Evolutionary conservation across 2,797 vertebrate genomes (phyloP).

Genomic region (Margarornis squamiger): DNA sequence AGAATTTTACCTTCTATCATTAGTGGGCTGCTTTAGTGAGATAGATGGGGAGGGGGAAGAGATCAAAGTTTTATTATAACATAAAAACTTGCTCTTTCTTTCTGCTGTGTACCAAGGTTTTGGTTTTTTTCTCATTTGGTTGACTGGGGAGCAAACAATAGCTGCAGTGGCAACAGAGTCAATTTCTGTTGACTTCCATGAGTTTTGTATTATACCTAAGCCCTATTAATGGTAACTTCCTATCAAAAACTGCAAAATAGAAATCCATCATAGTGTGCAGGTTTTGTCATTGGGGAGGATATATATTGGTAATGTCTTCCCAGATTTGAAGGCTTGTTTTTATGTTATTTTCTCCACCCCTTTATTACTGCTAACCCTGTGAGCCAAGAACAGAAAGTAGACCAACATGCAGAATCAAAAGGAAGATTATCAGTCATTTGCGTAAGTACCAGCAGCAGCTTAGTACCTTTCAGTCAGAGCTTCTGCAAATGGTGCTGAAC

Average conservation of each 20-base stretch:
- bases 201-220: neutral
- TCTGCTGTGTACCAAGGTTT: neutral
- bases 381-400: neutral
- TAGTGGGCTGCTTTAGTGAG: neutral
- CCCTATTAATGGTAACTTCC: neutral
- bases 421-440: neutral
- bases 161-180: neutral
- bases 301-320: neutral
- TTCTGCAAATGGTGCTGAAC: neutral
- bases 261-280: neutral
- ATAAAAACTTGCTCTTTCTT: neutral
- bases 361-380: neutral
- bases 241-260: neutral
- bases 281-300: neutral
- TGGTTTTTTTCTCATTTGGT: neutral
- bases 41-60: neutral
- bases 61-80: neutral
- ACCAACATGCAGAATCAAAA: neutral
- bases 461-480: neutral
- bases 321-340: neutral
- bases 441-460: fast-evolving
- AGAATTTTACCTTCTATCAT: neutral
- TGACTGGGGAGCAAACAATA: neutral
- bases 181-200: neutral
- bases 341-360: neutral